A percentile compares a stretch with the other conserved stretches of the same genome.
phyloP scores from a whole-genome alignment of 2,797 vertebrate species.

The Bufotes viridis region DNA sequence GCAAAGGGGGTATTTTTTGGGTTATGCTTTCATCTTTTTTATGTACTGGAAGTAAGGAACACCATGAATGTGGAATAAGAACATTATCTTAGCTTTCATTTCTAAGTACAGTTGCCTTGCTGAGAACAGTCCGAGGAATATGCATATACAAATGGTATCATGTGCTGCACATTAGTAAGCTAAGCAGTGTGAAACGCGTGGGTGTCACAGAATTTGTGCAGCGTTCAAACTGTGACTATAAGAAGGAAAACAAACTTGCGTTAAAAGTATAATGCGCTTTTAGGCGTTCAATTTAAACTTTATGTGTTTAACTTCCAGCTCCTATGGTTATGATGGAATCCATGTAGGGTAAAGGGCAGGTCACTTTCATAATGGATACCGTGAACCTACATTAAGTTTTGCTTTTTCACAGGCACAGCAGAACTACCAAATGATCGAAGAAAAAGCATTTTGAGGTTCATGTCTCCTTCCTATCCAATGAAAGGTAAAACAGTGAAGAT shows the following conservation, averaged over 20 bases:
- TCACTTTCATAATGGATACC: background rate
- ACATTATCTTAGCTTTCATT: conserved; percentile 1
- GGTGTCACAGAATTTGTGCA: background rate
- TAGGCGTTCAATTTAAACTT: background rate
- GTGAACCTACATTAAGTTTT: background rate
- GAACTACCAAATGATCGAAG: background rate
- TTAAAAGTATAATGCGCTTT: background rate
- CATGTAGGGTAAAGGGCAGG: background rate
- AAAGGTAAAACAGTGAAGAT: background rate
- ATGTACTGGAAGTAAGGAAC: background rate
- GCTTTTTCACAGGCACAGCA: background rate
- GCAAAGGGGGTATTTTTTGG: background rate
- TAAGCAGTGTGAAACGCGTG: conserved; percentile 25
- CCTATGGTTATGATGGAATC: background rate
- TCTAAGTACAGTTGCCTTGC: background rate
- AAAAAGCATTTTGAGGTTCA: background rate
- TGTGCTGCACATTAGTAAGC: background rate
- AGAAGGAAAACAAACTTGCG: conserved; percentile 30
- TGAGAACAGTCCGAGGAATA: background rate
- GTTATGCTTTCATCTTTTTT: background rate
- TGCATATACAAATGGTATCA: background rate
- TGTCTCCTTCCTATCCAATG: background rate
- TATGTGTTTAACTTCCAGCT: background rate
- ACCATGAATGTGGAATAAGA: background rate
- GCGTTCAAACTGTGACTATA: background rate